Percentiles rank a stretch among this genome's conserved stretches.
Evolutionary conservation across 2,797 vertebrate species (phyloP).

Genomic region (Argentina silus): DNA sequence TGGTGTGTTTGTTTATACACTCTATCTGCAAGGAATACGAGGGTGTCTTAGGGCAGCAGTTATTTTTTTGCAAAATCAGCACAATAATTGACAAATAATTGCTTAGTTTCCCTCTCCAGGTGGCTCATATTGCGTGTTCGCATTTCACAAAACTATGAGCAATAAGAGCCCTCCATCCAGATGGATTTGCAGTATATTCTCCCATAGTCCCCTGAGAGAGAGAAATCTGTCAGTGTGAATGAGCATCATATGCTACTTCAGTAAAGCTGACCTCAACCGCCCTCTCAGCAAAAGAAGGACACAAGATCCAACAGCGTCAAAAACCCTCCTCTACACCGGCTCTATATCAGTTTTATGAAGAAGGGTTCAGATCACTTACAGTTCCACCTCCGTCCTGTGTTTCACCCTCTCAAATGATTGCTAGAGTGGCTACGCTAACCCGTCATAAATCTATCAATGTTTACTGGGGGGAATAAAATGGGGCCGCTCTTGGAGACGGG

Average conservation of each 20-base stretch:
- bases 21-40: background rate
- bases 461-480: slow-evolving; percentile 46
- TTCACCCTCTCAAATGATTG: background rate
- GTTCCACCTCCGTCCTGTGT: background rate
- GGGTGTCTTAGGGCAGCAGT: background rate
- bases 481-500: slow-evolving; percentile 30
- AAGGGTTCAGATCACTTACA: background rate
- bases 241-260: background rate
- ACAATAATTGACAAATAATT: background rate
- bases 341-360: background rate
- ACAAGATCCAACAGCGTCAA: slow-evolving; percentile 21
- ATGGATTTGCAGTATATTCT: background rate
- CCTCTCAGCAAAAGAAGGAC: slow-evolving; percentile 17
- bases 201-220: background rate
- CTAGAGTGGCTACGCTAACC: slow-evolving; percentile 1
- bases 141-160: background rate
- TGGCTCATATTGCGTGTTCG: background rate
- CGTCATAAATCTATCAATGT: slow-evolving; percentile 41
- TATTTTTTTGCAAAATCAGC: background rate
- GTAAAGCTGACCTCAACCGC: background rate
- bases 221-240: background rate
- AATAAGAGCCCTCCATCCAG: background rate
- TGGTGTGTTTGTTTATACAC: background rate
- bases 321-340: slow-evolving; percentile 4
- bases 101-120: background rate